Conservation (phyloP, 2,797 vertebrate species). For the Naso thynnoides region DNA sequence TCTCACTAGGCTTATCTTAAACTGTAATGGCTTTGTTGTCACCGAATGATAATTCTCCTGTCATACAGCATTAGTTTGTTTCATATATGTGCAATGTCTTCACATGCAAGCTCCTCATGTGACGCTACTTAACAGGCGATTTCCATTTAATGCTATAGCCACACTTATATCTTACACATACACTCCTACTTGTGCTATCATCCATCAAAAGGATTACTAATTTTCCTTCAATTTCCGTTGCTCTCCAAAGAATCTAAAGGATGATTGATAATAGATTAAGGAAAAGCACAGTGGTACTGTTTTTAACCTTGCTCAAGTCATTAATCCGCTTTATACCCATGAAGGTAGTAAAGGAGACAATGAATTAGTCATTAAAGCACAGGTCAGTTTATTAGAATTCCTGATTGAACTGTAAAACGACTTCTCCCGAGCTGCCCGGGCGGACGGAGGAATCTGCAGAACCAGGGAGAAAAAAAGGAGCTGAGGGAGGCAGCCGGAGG, state of each 20-base stretch:
- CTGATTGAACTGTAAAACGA: slow-evolving; percentile 88
- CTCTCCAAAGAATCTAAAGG: slow-evolving; percentile 84
- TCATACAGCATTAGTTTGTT: slow-evolving; percentile 49
- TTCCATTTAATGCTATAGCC: slow-evolving; percentile 67
- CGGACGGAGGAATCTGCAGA: slow-evolving; percentile 64
- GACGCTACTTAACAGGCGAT: slow-evolving; percentile 65
- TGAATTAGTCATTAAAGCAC: slow-evolving; percentile 88
- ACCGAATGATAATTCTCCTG: slow-evolving; percentile 48
- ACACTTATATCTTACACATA: slow-evolving; percentile 72
- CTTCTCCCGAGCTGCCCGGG: slow-evolving; percentile 73
- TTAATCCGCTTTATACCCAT: slow-evolving; percentile 87
- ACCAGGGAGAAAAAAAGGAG: slow-evolving; percentile 59
- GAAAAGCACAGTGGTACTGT: slow-evolving; percentile 85
- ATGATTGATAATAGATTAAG: slow-evolving; percentile 86
- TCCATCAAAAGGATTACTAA: slow-evolving; percentile 85
- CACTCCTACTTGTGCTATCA: slow-evolving; percentile 76
- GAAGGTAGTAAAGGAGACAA: slow-evolving; percentile 87
- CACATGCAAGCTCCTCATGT: slow-evolving; percentile 52
- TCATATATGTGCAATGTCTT: slow-evolving; percentile 36
- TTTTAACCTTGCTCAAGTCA: slow-evolving; percentile 89
- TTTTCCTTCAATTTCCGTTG: slow-evolving; percentile 84
- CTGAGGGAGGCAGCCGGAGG: slow-evolving; percentile 64
- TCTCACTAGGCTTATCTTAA: slow-evolving; percentile 19
- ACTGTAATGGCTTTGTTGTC: slow-evolving; percentile 47
- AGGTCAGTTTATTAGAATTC: slow-evolving; percentile 88